phyloP scores from a whole-genome alignment of 2,113 vertebrate genomes.

The Halcyon malimbica region DNA sequence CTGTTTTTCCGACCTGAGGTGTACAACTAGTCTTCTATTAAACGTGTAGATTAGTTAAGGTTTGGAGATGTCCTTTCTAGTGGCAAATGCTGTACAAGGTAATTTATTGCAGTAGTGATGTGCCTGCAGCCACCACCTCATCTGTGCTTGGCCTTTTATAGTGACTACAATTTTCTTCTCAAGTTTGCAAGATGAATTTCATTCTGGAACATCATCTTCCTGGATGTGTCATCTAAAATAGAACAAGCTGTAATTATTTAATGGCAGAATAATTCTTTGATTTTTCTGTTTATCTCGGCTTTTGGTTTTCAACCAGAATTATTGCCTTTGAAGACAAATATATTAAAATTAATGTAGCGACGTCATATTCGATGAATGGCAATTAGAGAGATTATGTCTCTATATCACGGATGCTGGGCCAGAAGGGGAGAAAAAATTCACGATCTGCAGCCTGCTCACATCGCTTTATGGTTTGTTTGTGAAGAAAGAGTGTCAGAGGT shows the following conservation, averaged over 20 bases:
- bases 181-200: not conserved
- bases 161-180: not conserved
- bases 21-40: not conserved
- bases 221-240: not conserved
- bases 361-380: not conserved
- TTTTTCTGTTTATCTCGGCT: not conserved
- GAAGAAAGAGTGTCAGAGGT: not conserved
- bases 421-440: not conserved
- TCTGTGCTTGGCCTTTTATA: not conserved
- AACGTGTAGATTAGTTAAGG: not conserved
- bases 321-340: not conserved
- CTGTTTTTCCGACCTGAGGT: not conserved
- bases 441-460: not conserved
- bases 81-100: not conserved
- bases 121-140: not conserved
- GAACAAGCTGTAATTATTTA: not conserved
- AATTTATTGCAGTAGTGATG: not conserved
- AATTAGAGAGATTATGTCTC: not conserved
- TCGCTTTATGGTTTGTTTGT: not conserved
- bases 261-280: not conserved
- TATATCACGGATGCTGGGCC: not conserved
- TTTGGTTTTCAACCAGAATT: not conserved
- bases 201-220: not conserved
- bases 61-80: not conserved
- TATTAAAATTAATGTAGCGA: not conserved